Evolutionary conservation across 2,113 vertebrate species (phyloP), one percentile per base, ranked within the genome.

Genomic region (Pterocles burchelli): DNA sequence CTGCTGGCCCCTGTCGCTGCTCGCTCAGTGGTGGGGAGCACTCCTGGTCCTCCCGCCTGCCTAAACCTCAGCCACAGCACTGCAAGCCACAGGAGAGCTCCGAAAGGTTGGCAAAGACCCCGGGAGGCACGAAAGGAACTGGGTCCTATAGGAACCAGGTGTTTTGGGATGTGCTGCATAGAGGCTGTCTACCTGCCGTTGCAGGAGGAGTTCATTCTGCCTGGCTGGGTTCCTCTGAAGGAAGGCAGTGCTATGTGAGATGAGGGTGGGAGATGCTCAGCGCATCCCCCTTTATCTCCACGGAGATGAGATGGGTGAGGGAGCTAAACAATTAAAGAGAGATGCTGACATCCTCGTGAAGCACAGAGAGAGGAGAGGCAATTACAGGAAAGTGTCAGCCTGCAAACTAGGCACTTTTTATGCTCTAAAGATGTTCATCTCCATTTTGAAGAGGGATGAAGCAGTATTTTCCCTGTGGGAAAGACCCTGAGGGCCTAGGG

Each of bases 1-100:
- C 20, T 1, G 2, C 72, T 8, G 12, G 57, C 45, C 68, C 38
- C 8, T 1, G 0, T 24, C 3, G 4, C 19, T 28, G 46, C 78
- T 48, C 1, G 12, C 61, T 85, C 55, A 3, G 22, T 54, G 67
- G 66, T 6, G 3, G 43, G 33, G 46, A 84, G 57, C 52, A 9
- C 41, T 76, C 66, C 79, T 33, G 41, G 48, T 38, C 59, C 80
- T 85, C 59, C 81, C 8, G 6, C 65, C 81, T 25, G 49, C 58
- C 38, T 28, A 49, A 26, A 34, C 19, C 48, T 33, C 81, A 33
- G n/a, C 15, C 54, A 48, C 1, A 2, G 62, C 58, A n/a, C 55
- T 22, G 70, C 1, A 3, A 58, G 9, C 38, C 49, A 8, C 31
- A 31, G 20, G 49, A 41, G 16, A 17, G 24, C 45, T 13, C 20